A percentile compares a stretch with the other conserved stretches of the same genome.
Evolutionary conservation across 2,888 invertebrate species (phyloP).

Genomic region (Clunio marinus): DNA sequence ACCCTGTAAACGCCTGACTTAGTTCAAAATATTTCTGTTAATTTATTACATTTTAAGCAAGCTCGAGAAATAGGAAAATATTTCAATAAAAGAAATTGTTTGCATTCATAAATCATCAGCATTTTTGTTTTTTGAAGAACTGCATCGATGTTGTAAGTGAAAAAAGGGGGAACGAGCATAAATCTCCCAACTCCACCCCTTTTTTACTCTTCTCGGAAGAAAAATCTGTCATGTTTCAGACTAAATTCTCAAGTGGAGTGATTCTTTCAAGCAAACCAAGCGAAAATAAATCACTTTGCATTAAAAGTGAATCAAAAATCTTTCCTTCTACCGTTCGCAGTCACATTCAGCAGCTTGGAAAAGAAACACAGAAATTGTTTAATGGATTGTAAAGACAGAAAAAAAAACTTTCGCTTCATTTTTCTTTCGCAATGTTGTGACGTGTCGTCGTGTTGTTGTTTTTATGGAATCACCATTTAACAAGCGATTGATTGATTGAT

Average conservation of each 20-base stretch:
- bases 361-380: slow-evolving; percentile 25
- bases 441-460: background rate
- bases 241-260: background rate
- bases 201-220: background rate
- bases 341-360: background rate
- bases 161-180: too few species aligned
- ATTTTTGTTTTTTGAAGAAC: too few species aligned
- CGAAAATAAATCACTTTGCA: slow-evolving; percentile 37
- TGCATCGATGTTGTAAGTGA: too few species aligned
- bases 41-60: background rate
- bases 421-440: background rate
- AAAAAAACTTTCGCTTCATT: slow-evolving; percentile 8
- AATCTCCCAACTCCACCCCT: too few species aligned
- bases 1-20: background rate
- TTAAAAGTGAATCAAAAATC: slow-evolving; percentile 19
- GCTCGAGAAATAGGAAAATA: background rate
- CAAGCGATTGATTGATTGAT: slow-evolving; percentile 20
- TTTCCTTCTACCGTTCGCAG: background rate
- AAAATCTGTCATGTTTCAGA: background rate
- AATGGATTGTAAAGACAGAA: slow-evolving; percentile 34
- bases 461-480: background rate
- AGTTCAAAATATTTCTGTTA: background rate
- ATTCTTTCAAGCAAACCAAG: slow-evolving; percentile 12
- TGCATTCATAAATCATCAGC: too few species aligned
- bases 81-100: too few species aligned